These are phyloP conservation scores for Gadopsis bispinosus DNA, from an alignment of 2,797 vertebrate species.

Conservation along the genomic window DNA sequence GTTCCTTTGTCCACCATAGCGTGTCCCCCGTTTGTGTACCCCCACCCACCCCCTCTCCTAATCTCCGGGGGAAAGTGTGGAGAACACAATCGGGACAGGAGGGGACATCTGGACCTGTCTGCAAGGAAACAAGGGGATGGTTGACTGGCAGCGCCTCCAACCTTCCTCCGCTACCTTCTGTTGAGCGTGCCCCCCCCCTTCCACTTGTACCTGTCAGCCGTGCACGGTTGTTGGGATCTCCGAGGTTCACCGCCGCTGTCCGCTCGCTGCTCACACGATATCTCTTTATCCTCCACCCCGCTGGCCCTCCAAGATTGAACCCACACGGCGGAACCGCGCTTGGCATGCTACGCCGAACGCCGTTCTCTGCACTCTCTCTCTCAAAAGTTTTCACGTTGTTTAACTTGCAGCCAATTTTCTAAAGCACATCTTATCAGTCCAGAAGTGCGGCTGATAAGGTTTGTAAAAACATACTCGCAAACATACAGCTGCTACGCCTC, in stretches of 20 bases:
- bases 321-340: constrained; percentile 22
- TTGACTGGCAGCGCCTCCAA: constrained; percentile 58
- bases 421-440: constrained; percentile 32
- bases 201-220: constrained; percentile 64
- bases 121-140: constrained; percentile 58
- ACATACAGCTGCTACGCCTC: neutral
- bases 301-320: constrained; percentile 25
- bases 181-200: neutral
- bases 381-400: constrained; percentile 34
- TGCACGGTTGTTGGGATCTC: constrained; percentile 50
- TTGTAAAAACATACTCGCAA: neutral
- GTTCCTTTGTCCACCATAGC: constrained; percentile 58
- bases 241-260: constrained; percentile 38
- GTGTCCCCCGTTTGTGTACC: constrained; percentile 50
- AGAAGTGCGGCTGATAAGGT: constrained; percentile 10
- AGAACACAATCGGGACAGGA: constrained; percentile 67
- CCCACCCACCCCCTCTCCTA: constrained; percentile 42
- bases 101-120: constrained; percentile 50
- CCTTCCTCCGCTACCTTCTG: constrained; percentile 25
- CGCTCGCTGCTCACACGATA: constrained; percentile 38
- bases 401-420: constrained; percentile 43
- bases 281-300: constrained; percentile 57
- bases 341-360: constrained; percentile 27
- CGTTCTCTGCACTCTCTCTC: constrained; percentile 22
- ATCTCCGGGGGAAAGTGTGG: constrained; percentile 61